These are phyloP conservation scores for Xyrauchen texanus DNA, from an alignment of 2,113 vertebrate species.

Conservation along the genomic window DNA sequence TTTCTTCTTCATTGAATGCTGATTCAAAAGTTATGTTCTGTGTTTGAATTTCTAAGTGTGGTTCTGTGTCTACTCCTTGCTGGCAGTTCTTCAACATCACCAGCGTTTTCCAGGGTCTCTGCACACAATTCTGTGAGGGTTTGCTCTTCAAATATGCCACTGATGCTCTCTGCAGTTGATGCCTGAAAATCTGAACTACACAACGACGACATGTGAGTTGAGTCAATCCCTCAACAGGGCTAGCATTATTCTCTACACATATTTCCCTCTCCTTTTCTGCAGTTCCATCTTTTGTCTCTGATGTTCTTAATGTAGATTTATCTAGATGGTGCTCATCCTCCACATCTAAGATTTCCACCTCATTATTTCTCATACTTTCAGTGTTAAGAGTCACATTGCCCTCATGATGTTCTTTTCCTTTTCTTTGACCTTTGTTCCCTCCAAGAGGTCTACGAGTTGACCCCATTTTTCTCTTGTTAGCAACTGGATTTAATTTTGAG, in stretches of 20 bases:
- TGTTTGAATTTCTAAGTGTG: not conserved
- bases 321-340: no score
- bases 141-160: conserved; percentile 4
- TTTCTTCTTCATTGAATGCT: not conserved
- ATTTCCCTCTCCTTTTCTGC: not conserved
- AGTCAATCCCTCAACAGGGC: not conserved
- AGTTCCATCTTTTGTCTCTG: no score
- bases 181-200: not conserved
- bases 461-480: conserved; percentile 8
- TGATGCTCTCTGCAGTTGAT: not conserved
- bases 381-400: not conserved
- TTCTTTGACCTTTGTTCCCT: not conserved
- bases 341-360: no score
- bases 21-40: not conserved
- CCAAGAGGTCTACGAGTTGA: conserved; percentile 10
- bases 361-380: not conserved
- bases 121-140: not conserved
- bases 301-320: no score
- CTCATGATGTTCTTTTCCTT: not conserved
- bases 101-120: not conserved
- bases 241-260: not conserved
- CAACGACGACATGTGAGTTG: not conserved
- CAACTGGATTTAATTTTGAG: not conserved
- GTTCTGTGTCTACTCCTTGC: not conserved
- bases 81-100: not conserved